phyloP scores from a whole-genome alignment of 2,797 vertebrate genomes.

The Varecia variegata region DNA sequence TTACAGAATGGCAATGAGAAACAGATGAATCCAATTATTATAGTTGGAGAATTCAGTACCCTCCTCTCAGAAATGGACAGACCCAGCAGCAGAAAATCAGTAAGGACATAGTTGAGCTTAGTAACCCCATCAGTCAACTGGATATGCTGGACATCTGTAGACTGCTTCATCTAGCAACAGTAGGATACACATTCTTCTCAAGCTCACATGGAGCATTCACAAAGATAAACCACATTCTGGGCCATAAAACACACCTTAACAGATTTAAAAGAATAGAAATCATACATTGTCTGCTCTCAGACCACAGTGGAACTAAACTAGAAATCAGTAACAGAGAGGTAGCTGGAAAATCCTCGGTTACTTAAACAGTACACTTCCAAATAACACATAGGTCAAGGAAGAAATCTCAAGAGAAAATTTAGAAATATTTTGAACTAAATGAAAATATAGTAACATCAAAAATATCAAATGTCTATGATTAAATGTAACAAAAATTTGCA shows the following conservation, averaged over 20 bases:
- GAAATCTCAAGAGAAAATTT: background rate
- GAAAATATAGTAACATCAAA: background rate
- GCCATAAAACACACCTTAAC: background rate
- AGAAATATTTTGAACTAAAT: background rate
- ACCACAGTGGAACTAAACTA: background rate
- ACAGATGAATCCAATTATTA: background rate
- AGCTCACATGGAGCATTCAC: background rate
- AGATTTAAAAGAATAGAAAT: background rate
- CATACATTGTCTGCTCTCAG: background rate
- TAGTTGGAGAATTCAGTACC: background rate
- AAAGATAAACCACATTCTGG: background rate
- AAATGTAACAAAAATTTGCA: constrained; percentile 13
- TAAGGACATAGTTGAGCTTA: background rate
- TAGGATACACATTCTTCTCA: background rate
- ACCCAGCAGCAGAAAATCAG: background rate
- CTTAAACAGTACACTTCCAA: background rate
- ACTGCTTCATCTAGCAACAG: background rate
- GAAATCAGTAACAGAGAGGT: background rate
- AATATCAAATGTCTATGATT: background rate
- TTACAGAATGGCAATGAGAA: background rate
- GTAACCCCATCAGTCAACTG: background rate
- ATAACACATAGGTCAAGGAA: background rate
- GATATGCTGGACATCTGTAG: background rate
- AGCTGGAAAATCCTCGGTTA: background rate
- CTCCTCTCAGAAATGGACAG: background rate